These are phyloP conservation scores for Podarcis cretensis DNA, from an alignment of 2,113 vertebrate species.

Conservation along the genomic window DNA sequence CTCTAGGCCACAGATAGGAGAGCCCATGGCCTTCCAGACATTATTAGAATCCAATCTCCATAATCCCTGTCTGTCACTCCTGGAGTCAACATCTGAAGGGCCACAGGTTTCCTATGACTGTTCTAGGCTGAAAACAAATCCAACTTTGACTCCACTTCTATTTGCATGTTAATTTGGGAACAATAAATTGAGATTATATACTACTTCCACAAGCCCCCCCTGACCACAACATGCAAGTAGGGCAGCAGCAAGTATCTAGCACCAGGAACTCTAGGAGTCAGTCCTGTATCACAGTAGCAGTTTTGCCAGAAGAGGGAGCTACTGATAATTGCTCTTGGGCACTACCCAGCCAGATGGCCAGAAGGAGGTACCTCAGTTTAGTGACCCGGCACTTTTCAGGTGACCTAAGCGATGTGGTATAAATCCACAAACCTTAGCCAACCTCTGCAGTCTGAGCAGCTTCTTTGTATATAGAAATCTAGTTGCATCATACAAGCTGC, in stretches of 20 bases:
- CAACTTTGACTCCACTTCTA: not conserved
- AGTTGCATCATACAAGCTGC: not conserved
- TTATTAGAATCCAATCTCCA: too few species aligned
- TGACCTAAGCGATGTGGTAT: not conserved
- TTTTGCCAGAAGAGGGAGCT: not conserved
- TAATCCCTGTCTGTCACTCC: too few species aligned
- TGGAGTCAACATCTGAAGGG: too few species aligned
- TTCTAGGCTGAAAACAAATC: not conserved
- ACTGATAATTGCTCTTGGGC: not conserved
- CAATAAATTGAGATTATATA: not conserved
- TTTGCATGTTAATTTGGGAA: not conserved
- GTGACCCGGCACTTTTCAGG: not conserved
- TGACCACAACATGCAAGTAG: not conserved
- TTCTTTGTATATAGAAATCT: not conserved
- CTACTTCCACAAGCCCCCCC: not conserved
- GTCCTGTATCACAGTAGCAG: not conserved
- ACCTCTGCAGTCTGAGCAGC: not conserved
- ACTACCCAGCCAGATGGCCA: not conserved
- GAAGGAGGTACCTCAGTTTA: not conserved
- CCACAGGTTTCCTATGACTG: too few species aligned
- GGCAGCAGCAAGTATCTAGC: not conserved
- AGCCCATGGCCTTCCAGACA: too few species aligned
- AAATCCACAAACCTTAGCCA: not conserved
- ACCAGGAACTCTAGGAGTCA: not conserved
- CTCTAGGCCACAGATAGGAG: too few species aligned